Base-by-base conservation (phyloP, 2,797 vertebrate genomes). In the Liasis olivaceus region DNA sequence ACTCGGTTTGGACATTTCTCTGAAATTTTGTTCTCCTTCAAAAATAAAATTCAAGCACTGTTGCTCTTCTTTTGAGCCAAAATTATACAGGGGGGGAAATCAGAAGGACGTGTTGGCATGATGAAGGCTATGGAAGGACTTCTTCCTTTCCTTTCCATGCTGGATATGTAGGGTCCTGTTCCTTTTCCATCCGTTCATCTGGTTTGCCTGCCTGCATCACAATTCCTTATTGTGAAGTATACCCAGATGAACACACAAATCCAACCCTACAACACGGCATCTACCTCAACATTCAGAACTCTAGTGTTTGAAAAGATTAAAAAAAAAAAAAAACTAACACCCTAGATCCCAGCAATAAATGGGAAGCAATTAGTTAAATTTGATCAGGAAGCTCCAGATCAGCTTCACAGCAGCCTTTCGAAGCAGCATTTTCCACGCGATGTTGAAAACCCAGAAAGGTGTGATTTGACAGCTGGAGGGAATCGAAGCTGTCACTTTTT, bases 341-440 rank as follows among this genome's bases (percentile, higher is more conserved):
- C 14, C 26, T 22, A 62, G 0, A 62, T 54, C 58, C 36, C 66
- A 20, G 12, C 13, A 81, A 56, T 81, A 90, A 90, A 24, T 66
- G 91, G 86, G 92, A 91, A 72, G 58, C 91, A 91, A 94, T 94
- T 58, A 81, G 88, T 95, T 85, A 93, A 86, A 42, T 85, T 93
- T 95, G 94, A 92, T 94, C 94, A 94, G 93, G 88, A 90, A 89
- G n/a, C 11, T 0, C 89, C 91, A 94, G 92, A 84, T 92, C 84
- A 89, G 59, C 63, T 93, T 93, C 7, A 0, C 1, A 8, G 66
- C 94, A 91, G 94, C 88, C 89, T 96, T 96, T 93, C 56, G 92
- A 90, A 56, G n/a, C n/a, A 88, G 87, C 93, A 92, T 31, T 69
- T 0, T 88, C 91, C 62, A 62, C 92, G 93, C 89, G 85, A 87